Conservation (phyloP, 2,113 vertebrate genomes). For the Sula dactylatra region DNA sequence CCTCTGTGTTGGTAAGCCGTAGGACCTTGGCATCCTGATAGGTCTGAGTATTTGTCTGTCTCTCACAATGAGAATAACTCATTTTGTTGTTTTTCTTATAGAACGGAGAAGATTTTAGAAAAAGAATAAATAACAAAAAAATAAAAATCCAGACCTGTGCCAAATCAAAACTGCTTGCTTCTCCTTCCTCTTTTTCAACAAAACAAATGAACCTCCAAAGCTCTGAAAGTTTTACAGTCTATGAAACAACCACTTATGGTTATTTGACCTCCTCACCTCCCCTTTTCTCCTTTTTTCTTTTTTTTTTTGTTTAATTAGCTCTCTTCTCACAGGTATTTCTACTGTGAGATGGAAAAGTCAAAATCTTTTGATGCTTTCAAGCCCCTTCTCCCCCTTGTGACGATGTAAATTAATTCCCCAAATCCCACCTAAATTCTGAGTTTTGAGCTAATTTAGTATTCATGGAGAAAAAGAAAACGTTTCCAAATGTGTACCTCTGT, state of each 20-base stretch:
- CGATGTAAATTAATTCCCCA: slow-evolving; percentile 9
- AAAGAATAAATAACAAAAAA: background rate
- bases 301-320: background rate
- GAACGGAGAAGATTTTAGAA: background rate
- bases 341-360: background rate
- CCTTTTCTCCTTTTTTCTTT: background rate
- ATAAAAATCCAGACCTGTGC: background rate
- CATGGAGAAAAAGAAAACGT: background rate
- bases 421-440: slow-evolving; percentile 30
- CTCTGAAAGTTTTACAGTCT: background rate
- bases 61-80: background rate
- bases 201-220: background rate
- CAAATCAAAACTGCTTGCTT: background rate
- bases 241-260: background rate
- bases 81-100: background rate
- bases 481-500: background rate
- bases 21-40: background rate
- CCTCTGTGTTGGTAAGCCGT: background rate
- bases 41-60: background rate
- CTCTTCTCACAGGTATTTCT: background rate
- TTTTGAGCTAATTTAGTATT: background rate
- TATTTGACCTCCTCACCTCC: background rate
- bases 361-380: slow-evolving; percentile 40
- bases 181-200: background rate
- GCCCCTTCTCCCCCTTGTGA: background rate